Conservation (phyloP, 2,797 vertebrate species). For the Sebastes variabilis region DNA sequence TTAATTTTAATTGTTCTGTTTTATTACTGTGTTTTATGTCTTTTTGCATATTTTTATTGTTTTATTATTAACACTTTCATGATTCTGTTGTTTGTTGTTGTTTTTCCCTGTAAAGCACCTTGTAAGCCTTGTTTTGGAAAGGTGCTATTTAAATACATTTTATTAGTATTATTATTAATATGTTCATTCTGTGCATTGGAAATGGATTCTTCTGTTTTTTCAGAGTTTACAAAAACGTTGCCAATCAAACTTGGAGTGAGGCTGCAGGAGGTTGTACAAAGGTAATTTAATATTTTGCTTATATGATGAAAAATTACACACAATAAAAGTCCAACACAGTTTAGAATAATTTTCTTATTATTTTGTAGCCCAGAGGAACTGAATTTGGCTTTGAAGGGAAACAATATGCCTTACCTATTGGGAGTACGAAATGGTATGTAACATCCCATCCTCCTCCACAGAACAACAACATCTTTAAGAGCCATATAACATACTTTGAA, state of each 20-base stretch:
- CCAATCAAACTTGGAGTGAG: conserved; percentile 78
- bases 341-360: not conserved
- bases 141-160: not conserved
- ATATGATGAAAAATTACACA: not conserved
- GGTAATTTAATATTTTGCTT: conserved; percentile 50
- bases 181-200: not conserved
- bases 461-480: not conserved
- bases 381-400: conserved; percentile 69
- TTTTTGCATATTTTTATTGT: not conserved
- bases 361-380: conserved; percentile 76
- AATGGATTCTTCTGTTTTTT: not conserved
- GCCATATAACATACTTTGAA: not conserved
- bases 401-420: conserved; percentile 73
- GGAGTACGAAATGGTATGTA: conserved; percentile 74
- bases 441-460: not conserved
- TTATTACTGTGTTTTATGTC: not conserved
- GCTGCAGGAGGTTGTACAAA: conserved; percentile 75
- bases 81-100: not conserved
- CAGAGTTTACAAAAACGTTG: conserved; percentile 70
- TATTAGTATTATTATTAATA: not conserved
- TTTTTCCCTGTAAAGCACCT: not conserved
- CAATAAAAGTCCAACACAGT: not conserved
- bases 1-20: not conserved
- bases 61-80: not conserved
- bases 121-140: not conserved